Evolutionary conservation across 2,888 invertebrate genomes (phyloP), one percentile per base, ranked within the genome.

Genomic region (Drosophila multiciliata): DNA sequence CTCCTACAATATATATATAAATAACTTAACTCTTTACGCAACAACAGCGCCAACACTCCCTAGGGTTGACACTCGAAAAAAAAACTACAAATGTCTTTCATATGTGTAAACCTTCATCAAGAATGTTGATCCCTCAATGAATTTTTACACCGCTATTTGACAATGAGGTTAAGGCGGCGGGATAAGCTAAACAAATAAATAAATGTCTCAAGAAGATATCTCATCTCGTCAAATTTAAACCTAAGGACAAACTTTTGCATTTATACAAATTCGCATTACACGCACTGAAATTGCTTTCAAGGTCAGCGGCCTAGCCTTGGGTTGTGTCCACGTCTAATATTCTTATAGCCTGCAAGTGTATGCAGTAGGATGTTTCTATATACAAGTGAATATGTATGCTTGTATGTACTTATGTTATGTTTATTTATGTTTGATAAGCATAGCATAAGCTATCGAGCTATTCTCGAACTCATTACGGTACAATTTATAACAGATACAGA

Each of bases 201-300:
- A 38, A 26, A 38, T 38, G 15, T 45, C 45, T 20, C 12, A 45
- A 45, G 20, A 20, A 20, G 45, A 20, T 45, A 20, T 45, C 45
- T 20, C 45, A 20, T 45, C 45, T 20, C 45, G 45, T 23, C 8
- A 23, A 45, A 45, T 23, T 26, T 54, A 3, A 36, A 54, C 8
- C 17, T 17, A 20, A 54, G 23, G 23, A 36, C 36, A 38, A 23
- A 36, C 17, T 5, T 4, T 53, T 35, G 20, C 9, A 36, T 54
- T 23, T 36, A 54, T 23, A 23, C 17, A 15, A 20, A 15, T 23
- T 5, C 23, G 6, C 23, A 36, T 54, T 23, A 9, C 15, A 53
- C 35, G 20, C 52, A 32, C 12, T n/a, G 35, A 35, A 36, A 54
- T 15, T 36, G 38, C 38, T 29, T 55, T 55, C 38, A 55, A 55